Conservation (phyloP, 2,113 vertebrate genomes). For the Chionomys nivalis region DNA sequence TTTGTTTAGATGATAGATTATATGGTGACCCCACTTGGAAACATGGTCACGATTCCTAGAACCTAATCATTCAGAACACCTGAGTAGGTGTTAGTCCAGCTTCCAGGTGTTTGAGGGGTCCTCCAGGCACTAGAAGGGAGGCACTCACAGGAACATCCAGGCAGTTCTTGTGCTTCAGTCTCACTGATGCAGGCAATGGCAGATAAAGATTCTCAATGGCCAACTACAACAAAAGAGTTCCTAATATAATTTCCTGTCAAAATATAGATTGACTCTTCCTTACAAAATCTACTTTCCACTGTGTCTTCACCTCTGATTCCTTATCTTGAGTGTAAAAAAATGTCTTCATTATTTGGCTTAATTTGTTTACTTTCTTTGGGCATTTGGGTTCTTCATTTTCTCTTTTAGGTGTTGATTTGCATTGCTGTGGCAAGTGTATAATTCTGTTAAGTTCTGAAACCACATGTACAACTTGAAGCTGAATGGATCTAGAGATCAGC, state of each 20-base stretch:
- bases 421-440: not conserved
- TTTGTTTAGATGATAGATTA: not conserved
- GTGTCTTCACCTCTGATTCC: not conserved
- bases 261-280: not conserved
- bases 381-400: not conserved
- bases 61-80: not conserved
- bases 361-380: constrained; percentile 25
- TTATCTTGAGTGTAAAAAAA: not conserved
- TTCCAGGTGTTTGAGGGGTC: not conserved
- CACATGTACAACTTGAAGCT: not conserved
- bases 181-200: not conserved
- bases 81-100: not conserved
- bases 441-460: not conserved
- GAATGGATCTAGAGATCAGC: not conserved
- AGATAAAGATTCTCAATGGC: not conserved
- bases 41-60: not conserved
- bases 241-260: constrained; percentile 10
- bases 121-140: not conserved
- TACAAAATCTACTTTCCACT: not conserved
- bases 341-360: not conserved
- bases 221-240: not conserved
- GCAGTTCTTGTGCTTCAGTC: not conserved
- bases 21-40: not conserved
- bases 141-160: rapidly evolving
- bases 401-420: not conserved